Evolutionary conservation across 2,888 invertebrate genomes (phyloP).

Genomic region (Pterobdella sp.): DNA sequence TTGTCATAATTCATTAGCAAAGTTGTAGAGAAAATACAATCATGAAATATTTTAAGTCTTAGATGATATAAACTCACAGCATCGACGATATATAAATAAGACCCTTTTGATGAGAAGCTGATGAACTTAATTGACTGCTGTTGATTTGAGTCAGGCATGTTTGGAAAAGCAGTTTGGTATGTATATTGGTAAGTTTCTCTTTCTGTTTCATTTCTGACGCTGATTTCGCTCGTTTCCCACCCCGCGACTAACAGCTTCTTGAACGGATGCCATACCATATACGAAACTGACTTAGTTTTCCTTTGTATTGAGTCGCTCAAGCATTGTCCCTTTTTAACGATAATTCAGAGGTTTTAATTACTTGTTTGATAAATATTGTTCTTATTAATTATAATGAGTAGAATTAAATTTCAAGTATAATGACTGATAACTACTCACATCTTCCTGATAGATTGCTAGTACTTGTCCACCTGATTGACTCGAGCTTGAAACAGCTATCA

Average conservation of each 20-base stretch:
- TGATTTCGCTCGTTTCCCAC: constrained; percentile 85
- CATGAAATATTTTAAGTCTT: no score
- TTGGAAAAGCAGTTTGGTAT: constrained; percentile 42
- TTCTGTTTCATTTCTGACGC: constrained; percentile 65
- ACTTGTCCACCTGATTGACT: constrained; percentile 79
- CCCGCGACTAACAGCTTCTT: constrained; percentile 72
- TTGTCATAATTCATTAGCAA: no score
- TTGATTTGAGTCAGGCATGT: constrained; percentile 48
- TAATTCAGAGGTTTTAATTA: neutral
- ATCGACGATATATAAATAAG: constrained; percentile 77
- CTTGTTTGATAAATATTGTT: neutral
- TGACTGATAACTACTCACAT: constrained; percentile 55
- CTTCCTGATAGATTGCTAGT: constrained; percentile 77
- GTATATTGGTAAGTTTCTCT: constrained; percentile 55
- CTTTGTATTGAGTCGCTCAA: constrained; percentile 42
- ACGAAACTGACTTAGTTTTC: constrained; percentile 43
- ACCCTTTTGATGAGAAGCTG: constrained; percentile 69
- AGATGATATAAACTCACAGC: no score
- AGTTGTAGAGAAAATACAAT: no score
- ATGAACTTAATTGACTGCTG: constrained; percentile 56
- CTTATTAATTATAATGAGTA: neutral
- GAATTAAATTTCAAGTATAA: no score
- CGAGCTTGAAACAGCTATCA: constrained; percentile 76
- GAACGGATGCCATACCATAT: constrained; percentile 75
- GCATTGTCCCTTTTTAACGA: constrained; percentile 44